A percentile compares a stretch with the other conserved stretches of the same genome.
These are phyloP conservation scores for zebrafish (Danio rerio) DNA, from an alignment of 2,113 vertebrate species.

Conservation along the genomic window DNA sequence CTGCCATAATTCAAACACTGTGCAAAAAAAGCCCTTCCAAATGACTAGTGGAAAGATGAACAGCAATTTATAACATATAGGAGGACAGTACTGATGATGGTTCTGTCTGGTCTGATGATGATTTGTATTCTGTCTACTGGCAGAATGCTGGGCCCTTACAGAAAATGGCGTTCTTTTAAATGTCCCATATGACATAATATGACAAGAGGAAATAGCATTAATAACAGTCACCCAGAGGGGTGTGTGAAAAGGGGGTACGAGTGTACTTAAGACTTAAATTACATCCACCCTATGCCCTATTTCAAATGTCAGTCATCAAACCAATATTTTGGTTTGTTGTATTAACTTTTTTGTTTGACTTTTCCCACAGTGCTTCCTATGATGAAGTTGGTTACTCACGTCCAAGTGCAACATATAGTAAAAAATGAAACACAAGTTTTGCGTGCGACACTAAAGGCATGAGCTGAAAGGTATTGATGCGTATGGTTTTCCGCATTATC, in stretches of 20 bases:
- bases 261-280: slow-evolving; percentile 24
- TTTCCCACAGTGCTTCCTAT: slow-evolving; percentile 24
- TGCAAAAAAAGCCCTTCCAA: neutral
- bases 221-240: slow-evolving; percentile 52
- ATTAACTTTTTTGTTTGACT: slow-evolving; percentile 7
- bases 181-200: slow-evolving; percentile 74
- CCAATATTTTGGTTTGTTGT: slow-evolving; percentile 22
- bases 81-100: slow-evolving; percentile 74
- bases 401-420: slow-evolving; percentile 24
- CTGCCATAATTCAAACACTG: neutral
- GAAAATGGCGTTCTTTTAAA: slow-evolving; percentile 74
- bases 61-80: slow-evolving; percentile 60
- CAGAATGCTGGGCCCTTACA: slow-evolving; percentile 72
- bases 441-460: slow-evolving; percentile 50
- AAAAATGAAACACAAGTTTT: neutral
- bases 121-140: slow-evolving; percentile 74
- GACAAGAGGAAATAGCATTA: slow-evolving; percentile 56
- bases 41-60: neutral
- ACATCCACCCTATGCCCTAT: slow-evolving; percentile 15
- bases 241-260: slow-evolving; percentile 23
- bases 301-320: slow-evolving; percentile 34
- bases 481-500: slow-evolving; percentile 63
- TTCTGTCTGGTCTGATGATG: slow-evolving; percentile 72
- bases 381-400: neutral
- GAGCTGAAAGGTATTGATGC: slow-evolving; percentile 60